Base-by-base conservation (phyloP, 2,888 invertebrate species). In the Endotricha flammealis region DNA sequence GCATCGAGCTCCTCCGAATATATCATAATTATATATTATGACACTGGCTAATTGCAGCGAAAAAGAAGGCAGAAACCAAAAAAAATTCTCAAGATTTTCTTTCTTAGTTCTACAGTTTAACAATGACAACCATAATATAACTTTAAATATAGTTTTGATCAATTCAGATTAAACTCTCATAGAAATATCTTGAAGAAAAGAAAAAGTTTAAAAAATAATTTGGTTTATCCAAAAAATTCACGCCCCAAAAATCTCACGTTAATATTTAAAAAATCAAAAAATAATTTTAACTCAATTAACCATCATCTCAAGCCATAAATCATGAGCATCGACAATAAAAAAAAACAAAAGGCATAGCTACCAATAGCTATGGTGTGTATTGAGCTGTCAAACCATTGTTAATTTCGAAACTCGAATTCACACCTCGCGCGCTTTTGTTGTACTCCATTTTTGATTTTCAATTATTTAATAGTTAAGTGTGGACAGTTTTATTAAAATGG, bases 361-460 rank as follows among this genome's bases (percentile, higher is more conserved):
- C 57, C 58, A 49, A 56, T 53, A 53, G 40, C 50, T 46, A 47
- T 35, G 51, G 50, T n/a, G n/a, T n/a, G 52, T 59, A 73, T 66
- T 60, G 69, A 65, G 60, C 70, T 68, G 71, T 72, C 73, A 72
- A 68, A 64, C 51, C 48, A 59, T 74, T 74, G 73, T 74, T 64
- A 48, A 58, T 54, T 57, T 64, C 63, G 60, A 64, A 60, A 61
- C 53, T 55, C 46, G 44, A 50, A 52, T 58, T 65, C 63, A 58
- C 64, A 62, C 64, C 65, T 64, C 52, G 53, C 50, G 42, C 52
- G 50, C 50, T 47, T 48, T 50, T 50, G 20, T 20, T 2, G 46
- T 43, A 25, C 39, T 35, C 35, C 23, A 35, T 34, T 34, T 28
- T 35, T 29, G 28, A 29, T 35, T 35, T 35, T 13, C 10, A 35